Conservation (phyloP, 2,113 vertebrate genomes). For the Nerophis ophidion region DNA sequence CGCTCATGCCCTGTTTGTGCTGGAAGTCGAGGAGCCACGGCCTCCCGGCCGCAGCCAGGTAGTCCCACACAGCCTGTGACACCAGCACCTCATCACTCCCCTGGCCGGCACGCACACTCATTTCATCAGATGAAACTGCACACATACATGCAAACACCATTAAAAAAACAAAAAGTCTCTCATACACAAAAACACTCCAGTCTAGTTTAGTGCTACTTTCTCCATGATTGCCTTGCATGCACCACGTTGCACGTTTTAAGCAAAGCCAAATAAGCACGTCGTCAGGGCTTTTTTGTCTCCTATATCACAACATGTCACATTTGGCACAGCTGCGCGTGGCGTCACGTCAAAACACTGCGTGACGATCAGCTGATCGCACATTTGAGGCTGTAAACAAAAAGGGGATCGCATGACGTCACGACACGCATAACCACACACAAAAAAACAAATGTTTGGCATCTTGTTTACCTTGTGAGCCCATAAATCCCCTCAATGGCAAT, state of each 20-base stretch:
- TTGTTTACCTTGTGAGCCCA: slow-evolving; percentile 76
- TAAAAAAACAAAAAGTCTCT: not conserved
- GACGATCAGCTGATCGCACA: slow-evolving; percentile 17
- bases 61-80: slow-evolving; percentile 90
- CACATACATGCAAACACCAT: slow-evolving; percentile 31
- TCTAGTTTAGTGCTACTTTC: not conserved
- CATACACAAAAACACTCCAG: not conserved
- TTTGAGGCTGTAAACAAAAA: slow-evolving; percentile 67
- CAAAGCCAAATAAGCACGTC: not conserved
- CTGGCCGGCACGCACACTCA: slow-evolving; percentile 79
- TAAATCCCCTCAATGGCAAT: slow-evolving; percentile 68
- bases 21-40: slow-evolving; percentile 87
- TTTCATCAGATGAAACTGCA: slow-evolving; percentile 77
- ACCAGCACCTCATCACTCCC: slow-evolving; percentile 88
- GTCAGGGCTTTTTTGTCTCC: not conserved
- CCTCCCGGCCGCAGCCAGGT: slow-evolving; percentile 82
- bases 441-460: not conserved
- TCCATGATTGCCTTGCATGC: too few species aligned
- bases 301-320: not conserved
- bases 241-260: not conserved
- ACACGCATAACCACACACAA: slow-evolving; percentile 2
- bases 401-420: slow-evolving; percentile 22
- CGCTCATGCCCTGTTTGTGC: slow-evolving; percentile 83
- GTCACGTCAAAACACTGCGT: slow-evolving; percentile 15
- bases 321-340: slow-evolving; percentile 6